Evolutionary conservation across 2,113 vertebrate species (phyloP).

Genomic region (Colaptes auratus): DNA sequence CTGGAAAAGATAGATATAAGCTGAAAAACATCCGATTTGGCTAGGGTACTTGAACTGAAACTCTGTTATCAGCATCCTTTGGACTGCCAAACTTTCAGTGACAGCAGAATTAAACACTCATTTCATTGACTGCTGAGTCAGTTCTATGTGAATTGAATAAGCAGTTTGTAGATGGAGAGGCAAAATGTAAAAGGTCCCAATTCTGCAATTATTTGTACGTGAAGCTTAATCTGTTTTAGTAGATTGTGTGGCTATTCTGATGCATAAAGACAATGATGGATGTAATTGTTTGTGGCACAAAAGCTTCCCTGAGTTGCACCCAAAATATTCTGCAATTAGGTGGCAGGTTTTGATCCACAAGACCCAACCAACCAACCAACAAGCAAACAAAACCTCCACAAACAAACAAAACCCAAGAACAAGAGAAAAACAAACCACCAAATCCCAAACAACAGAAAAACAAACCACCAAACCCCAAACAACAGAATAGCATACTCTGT

Average conservation of each 20-base stretch:
- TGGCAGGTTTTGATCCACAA: neutral
- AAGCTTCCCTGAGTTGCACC: neutral
- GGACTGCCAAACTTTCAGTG: slow-evolving; percentile 47
- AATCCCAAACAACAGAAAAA: neutral
- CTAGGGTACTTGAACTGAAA: slow-evolving; percentile 22
- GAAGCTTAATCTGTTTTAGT: neutral
- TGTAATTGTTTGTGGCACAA: neutral
- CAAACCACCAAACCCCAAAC: neutral
- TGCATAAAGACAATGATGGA: neutral
- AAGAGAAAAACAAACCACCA: neutral
- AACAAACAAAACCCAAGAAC: neutral
- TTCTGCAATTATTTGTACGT: neutral
- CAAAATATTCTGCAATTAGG: neutral
- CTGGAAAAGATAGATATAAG: slow-evolving; percentile 13
- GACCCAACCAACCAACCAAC: neutral
- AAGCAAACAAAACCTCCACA: neutral
- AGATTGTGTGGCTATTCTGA: neutral
- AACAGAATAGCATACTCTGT: neutral
- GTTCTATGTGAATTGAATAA: slow-evolving; percentile 31
- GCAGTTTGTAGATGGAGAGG: neutral
- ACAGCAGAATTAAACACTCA: slow-evolving; percentile 50
- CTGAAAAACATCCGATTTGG: slow-evolving; percentile 25
- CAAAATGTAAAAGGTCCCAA: neutral
- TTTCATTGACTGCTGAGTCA: slow-evolving; percentile 62
- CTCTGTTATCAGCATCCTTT: slow-evolving; percentile 42